Conservation (phyloP, 2,113 vertebrate genomes). For the Chaetodon auriga region DNA sequence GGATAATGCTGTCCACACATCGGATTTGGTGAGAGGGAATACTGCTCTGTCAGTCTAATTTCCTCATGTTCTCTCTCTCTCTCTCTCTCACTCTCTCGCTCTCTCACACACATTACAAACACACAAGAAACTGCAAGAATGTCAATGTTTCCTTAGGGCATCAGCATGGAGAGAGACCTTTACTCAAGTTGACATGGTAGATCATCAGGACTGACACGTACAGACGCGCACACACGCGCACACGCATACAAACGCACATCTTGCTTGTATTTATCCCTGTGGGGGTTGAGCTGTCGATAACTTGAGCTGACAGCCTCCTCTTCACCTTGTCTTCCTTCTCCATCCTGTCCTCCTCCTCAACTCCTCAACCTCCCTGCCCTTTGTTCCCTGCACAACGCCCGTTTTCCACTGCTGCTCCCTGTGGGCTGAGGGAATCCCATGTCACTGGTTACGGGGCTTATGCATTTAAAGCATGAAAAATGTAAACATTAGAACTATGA, state of each 20-base stretch:
- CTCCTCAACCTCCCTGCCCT: conserved; percentile 24
- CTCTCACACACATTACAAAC: conserved; percentile 15
- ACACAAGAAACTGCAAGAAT: conserved; percentile 46
- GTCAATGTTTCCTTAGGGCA: conserved; percentile 63
- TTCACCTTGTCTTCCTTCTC: conserved; percentile 55
- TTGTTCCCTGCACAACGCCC: conserved; percentile 1
- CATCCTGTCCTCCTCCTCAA: conserved; percentile 47
- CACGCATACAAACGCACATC: conserved; percentile 27
- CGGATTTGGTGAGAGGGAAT: conserved; percentile 35
- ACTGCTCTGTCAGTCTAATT: conserved; percentile 12
- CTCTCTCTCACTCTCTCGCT: not conserved
- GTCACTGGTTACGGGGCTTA: not conserved
- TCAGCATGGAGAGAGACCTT: conserved; percentile 61
- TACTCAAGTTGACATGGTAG: conserved; percentile 68
- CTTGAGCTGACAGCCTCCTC: conserved; percentile 68
- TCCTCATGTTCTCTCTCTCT: not conserved
- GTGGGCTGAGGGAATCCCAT: not conserved
- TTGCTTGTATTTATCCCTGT: conserved; percentile 57
- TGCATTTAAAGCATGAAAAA: conserved; percentile 14
- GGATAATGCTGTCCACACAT: conserved; percentile 13
- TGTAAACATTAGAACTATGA: conserved; percentile 4
- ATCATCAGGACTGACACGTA: conserved; percentile 66
- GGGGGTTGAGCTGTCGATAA: conserved; percentile 71
- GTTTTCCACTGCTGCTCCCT: conserved; percentile 10
- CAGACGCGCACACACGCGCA: not conserved